Base-by-base conservation (phyloP, 1,140 invertebrate species). In the Lasaia peninsularis region DNA sequence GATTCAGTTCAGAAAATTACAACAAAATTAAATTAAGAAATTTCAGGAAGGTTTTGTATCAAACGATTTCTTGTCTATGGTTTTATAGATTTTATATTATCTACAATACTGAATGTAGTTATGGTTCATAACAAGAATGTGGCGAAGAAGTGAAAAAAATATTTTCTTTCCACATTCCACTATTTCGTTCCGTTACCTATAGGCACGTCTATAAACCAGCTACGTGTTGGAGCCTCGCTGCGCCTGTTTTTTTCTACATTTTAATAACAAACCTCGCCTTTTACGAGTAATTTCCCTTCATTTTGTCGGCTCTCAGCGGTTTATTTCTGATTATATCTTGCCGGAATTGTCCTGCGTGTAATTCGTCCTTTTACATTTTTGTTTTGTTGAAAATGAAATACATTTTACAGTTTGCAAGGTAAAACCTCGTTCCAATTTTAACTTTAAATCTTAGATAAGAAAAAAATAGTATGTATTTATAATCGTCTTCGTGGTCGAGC, bases 231-330 rank as follows among this genome's bases (percentile, higher is more conserved):
- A 48, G 18, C 44, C 18, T 20, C 33, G 20, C 11, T 18, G 40
- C 14, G 53, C 54, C 54, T 48, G 60, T 62, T 57, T 56, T 52
- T 16, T 56, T 44, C 62, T 48, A 57, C 58, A 65, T 58, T 65
- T 65, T 65, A 65, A 65, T 65, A 65, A 65, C 55, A 57, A 65
- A 61, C 55, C 40, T 52, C 58, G 60, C 54, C 49, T 63, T 63
- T 63, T 60, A 63, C 60, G 60, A 67, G 57, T 50, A 53, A 67
- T 63, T 65, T 58, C 49, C 58, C 49, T 65, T 65, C 61, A 61
- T 65, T 61, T 61, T 55, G 35, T 33, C 40, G 48, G 53, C 18
- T 33, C 40, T 57, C 60, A 57, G 49, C 32, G 54, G 32, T 56
- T 66, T 63, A 66, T 60, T 51, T 54, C 52, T 56, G 64, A 63